A percentile compares a stretch with the other conserved stretches of the same genome.
phyloP scores from a whole-genome alignment of 1,140 invertebrate genomes.

The Pseudoatta argentina region DNA sequence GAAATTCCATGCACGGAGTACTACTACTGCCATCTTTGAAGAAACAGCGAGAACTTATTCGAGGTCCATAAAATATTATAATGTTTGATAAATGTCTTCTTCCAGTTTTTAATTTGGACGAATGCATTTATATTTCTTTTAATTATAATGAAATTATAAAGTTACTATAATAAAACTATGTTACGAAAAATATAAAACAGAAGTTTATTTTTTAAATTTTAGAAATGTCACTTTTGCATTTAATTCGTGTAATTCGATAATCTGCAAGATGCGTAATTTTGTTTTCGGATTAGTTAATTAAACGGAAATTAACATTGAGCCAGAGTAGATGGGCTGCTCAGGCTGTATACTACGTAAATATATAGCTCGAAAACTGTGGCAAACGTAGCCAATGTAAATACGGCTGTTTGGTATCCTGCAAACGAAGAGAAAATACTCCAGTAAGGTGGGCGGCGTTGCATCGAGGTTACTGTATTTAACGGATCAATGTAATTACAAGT shows the following conservation, averaged over 20 bases:
- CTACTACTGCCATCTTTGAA: too few relatives aligned
- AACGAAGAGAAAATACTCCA: slow-evolving; percentile 32
- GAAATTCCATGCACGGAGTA: too few relatives aligned
- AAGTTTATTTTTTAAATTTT: neutral
- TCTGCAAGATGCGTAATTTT: neutral
- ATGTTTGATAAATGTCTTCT: neutral
- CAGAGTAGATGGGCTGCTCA: slow-evolving; percentile 75
- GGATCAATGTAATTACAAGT: neutral
- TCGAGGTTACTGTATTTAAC: neutral
- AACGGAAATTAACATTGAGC: slow-evolving; percentile 27
- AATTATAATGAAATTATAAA: slow-evolving; percentile 1
- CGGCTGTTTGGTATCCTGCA: slow-evolving; percentile 78
- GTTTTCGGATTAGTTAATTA: slow-evolving; percentile 19
- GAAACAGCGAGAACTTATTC: too few relatives aligned
- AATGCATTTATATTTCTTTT: too few relatives aligned
- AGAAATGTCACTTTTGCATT: neutral
- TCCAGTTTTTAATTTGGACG: too few relatives aligned
- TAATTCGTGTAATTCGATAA: neutral
- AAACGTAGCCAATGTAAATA: slow-evolving; percentile 79
- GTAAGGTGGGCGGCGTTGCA: neutral
- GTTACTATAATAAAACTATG: neutral
- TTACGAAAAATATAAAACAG: neutral
- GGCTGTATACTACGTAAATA: slow-evolving; percentile 75
- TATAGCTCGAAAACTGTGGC: slow-evolving; percentile 77
- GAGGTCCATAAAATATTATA: neutral